phyloP scores from a whole-genome alignment of 2,888 invertebrate species.

The Strigamia crassipes region DNA sequence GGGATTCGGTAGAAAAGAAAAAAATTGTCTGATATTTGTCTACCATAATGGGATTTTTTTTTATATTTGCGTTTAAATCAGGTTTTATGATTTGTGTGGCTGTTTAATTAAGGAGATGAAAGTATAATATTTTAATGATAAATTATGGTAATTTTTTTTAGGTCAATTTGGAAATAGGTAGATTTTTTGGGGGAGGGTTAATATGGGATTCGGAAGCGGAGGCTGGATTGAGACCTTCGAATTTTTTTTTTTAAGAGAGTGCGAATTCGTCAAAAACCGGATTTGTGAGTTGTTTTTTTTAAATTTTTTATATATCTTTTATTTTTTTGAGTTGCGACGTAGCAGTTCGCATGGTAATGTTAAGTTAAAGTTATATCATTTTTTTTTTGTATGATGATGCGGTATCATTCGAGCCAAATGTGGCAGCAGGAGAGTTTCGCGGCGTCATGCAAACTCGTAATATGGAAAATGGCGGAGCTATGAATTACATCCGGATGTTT shows the following conservation, averaged over 20 bases:
- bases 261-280: constrained; percentile 29
- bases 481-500: too few species aligned
- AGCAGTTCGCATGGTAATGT: background rate
- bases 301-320: background rate
- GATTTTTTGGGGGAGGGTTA: background rate
- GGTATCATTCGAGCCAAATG: too few species aligned
- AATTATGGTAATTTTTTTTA: background rate
- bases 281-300: background rate
- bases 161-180: background rate
- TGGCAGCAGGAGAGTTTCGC: too few species aligned
- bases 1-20: background rate
- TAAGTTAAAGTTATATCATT: background rate
- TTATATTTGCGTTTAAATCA: too few species aligned
- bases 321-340: background rate
- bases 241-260: background rate
- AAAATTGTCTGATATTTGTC: background rate
- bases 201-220: constrained; percentile 8
- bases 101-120: background rate
- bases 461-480: too few species aligned
- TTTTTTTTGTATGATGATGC: too few species aligned
- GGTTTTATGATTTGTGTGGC: background rate
- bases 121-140: background rate
- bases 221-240: constrained; percentile 19
- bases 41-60: background rate
- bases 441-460: too few species aligned